Evolutionary conservation across 2,888 invertebrate genomes (phyloP).

Genomic region (Tryphoninae sp.): DNA sequence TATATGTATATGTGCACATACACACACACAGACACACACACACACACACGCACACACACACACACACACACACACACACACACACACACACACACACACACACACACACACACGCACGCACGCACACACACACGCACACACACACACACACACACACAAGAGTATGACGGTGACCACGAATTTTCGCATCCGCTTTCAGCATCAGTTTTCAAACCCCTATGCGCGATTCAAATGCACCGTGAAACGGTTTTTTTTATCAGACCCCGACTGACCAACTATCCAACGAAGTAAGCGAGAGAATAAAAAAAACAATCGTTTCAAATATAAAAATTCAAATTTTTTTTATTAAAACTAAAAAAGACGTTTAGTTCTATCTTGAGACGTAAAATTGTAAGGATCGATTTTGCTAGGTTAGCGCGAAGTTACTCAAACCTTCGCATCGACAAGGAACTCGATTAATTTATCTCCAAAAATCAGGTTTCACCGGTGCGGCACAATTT

Average conservation of each 20-base stretch:
- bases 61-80: too few relatives aligned
- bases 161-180: slow-evolving; percentile 44
- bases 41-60: too few relatives aligned
- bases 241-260: slow-evolving; percentile 40
- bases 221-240: slow-evolving; percentile 19
- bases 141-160: too few relatives aligned
- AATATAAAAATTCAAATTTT: neutral
- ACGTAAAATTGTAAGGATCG: neutral
- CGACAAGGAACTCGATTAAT: slow-evolving; percentile 35
- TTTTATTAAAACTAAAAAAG: too few relatives aligned
- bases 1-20: neutral
- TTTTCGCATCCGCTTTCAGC: slow-evolving; percentile 34
- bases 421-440: neutral
- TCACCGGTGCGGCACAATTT: slow-evolving; percentile 53
- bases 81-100: too few relatives aligned
- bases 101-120: too few relatives aligned
- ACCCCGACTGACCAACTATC: slow-evolving; percentile 15
- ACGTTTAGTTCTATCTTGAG: too few relatives aligned
- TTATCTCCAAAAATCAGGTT: slow-evolving; percentile 60
- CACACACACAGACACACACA: too few relatives aligned
- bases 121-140: too few relatives aligned
- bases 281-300: neutral
- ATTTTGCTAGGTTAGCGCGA: neutral
- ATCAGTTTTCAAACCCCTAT: slow-evolving; percentile 29
- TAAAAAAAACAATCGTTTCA: neutral